Evolutionary conservation across 2,797 vertebrate genomes (phyloP).

Genomic region (Manis pentadactyla): DNA sequence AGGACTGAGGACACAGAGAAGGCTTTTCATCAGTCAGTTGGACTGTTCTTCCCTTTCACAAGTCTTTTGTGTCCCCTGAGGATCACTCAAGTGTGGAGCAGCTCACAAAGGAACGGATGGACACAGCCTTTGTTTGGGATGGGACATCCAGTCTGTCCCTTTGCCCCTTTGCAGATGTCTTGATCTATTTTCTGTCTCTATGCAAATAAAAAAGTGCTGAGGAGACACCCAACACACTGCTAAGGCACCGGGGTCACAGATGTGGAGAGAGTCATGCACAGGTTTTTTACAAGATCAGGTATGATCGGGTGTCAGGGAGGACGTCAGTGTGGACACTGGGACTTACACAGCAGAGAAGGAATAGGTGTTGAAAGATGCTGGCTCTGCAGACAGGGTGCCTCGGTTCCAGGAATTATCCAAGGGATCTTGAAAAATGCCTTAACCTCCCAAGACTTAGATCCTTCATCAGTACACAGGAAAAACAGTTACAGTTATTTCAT

Average conservation of each 20-base stretch:
- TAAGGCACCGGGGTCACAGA: background rate
- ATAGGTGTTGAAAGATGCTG: background rate
- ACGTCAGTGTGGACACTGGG: no score
- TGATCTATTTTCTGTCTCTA: constrained; percentile 42
- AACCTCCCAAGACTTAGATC: background rate
- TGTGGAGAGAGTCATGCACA: background rate
- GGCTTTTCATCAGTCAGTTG: constrained; percentile 33
- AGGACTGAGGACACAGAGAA: constrained; percentile 64
- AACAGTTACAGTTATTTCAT: background rate
- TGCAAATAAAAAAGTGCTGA: background rate
- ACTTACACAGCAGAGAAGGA: background rate
- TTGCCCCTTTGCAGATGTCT: constrained; percentile 28
- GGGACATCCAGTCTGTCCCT: background rate
- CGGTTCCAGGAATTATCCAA: background rate
- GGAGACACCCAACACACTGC: background rate
- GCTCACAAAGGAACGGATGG: constrained; percentile 20
- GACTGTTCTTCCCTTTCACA: background rate
- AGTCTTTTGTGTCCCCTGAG: background rate
- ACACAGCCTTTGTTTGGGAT: constrained; percentile 24
- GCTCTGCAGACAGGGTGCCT: background rate
- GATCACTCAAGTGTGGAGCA: constrained; percentile 35
- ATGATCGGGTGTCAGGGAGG: background rate
- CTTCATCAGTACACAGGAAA: background rate
- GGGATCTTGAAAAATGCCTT: background rate
- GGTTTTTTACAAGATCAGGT: background rate